These are phyloP conservation scores for Notamacropus eugenii DNA, from an alignment of 2,797 vertebrate species.

Conservation along the genomic window DNA sequence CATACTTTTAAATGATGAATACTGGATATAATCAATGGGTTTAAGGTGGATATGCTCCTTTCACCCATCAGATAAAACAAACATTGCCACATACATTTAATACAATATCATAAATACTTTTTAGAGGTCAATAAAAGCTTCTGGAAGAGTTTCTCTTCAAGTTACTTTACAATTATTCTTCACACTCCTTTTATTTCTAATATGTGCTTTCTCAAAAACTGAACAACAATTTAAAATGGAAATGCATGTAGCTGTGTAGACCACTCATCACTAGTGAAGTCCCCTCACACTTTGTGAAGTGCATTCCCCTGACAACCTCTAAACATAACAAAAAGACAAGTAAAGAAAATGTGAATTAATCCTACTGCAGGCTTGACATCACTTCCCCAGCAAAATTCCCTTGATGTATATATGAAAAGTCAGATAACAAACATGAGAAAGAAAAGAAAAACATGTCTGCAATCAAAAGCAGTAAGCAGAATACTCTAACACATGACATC, in stretches of 20 bases:
- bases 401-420: slow-evolving; percentile 21
- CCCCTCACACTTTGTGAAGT: neutral
- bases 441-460: neutral
- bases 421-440: slow-evolving; percentile 19
- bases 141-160: slow-evolving; percentile 30
- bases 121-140: slow-evolving; percentile 11
- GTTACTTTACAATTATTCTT: slow-evolving; percentile 25
- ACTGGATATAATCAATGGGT: slow-evolving; percentile 16
- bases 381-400: slow-evolving; percentile 26
- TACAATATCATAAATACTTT: slow-evolving; percentile 25
- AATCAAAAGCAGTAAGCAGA: slow-evolving; percentile 42
- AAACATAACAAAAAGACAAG: slow-evolving; percentile 18
- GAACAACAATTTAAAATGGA: slow-evolving; percentile 24
- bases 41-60: slow-evolving; percentile 32
- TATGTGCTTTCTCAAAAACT: slow-evolving; percentile 49
- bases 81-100: slow-evolving; percentile 19
- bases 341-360: slow-evolving; percentile 58
- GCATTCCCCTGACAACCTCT: slow-evolving; percentile 23
- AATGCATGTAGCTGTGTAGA: neutral
- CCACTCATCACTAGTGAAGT: neutral
- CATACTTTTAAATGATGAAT: slow-evolving; percentile 18
- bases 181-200: slow-evolving; percentile 59
- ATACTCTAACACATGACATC: neutral
- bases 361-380: slow-evolving; percentile 16
- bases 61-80: slow-evolving; percentile 19